Evolutionary conservation across 2,113 vertebrate species (phyloP), one percentile per base, ranked within the genome.

Genomic region (Sinocyclocheilus anophthalmus): DNA sequence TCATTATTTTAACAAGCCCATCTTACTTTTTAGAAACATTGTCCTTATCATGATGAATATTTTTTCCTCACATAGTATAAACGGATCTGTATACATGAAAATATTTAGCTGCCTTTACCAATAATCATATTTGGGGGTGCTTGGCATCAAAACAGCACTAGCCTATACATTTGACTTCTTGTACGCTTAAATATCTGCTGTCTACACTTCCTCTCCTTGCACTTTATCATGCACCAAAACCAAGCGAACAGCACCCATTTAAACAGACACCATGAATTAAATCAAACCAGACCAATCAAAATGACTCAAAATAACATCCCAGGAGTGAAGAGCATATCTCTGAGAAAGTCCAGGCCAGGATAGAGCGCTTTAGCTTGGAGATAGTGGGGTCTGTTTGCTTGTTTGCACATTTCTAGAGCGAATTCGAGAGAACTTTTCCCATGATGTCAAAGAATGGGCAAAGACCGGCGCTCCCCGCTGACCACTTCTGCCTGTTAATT

Each of bases 371-470:
- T 55, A 33, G 24, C 48, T 33, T 11, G 10, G 4, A 33, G 45
- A 85, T 70, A 87, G 70, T 26, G 4, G 14, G 4, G 5, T 33
- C 26, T 61, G 77, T 30, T 76, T 76, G 75, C 13, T 26, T 53
- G 75, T 59, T 79, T 79, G 55, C 59, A 39, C 30, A 78, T 61
- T 61, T 79, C 14, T 59, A 61, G 33, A n/a, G 14, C 1, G 37
- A n/a, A 33, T 55, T 84, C 2, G 14, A 37, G 59, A 22, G 16
- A 59, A 80, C 11, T 57, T 50, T 22, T 86, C 50, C 77, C 65
- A 73, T 70, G 72, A 82, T 75, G 77, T 55, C 67, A 82, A 63
- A 76, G 59, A 85, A 86, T 30, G 67, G 53, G 24, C 72, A 75
- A 16, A 55, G 53, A 75, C 53, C 55, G 45, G 53, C 16, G 50